These are phyloP conservation scores for Anabacerthia variegaticeps DNA, from an alignment of 2,797 vertebrate genomes.

Conservation along the genomic window DNA sequence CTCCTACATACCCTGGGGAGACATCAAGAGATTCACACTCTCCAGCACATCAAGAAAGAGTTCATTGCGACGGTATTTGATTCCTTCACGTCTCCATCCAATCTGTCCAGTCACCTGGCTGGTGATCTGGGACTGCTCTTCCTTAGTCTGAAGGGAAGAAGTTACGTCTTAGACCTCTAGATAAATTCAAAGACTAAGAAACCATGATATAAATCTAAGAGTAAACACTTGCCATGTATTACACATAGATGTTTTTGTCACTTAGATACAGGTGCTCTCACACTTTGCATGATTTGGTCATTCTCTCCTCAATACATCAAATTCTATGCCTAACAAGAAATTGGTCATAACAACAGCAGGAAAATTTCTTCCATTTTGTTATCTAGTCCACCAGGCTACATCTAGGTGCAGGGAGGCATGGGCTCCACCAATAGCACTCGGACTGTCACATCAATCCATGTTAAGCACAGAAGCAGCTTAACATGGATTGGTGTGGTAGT, in stretches of 20 bases:
- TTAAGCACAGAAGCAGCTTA: neutral
- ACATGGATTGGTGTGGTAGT: neutral
- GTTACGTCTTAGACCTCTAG: neutral
- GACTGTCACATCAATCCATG: neutral
- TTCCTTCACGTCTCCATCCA: slow-evolving; percentile 96
- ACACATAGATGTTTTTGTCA: neutral
- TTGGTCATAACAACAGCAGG: neutral
- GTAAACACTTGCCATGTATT: neutral
- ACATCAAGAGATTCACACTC: slow-evolving; percentile 98
- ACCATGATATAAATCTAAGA: neutral
- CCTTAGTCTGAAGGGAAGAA: slow-evolving; percentile 86
- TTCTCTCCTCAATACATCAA: neutral
- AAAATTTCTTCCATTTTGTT: neutral
- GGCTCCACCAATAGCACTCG: neutral
- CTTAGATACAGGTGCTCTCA: neutral
- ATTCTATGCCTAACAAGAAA: neutral
- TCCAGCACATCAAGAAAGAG: slow-evolving; percentile 97
- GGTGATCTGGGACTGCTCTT: slow-evolving; percentile 99
- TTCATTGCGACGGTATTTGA: slow-evolving; percentile 97
- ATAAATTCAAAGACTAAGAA: neutral
- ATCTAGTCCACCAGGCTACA: neutral
- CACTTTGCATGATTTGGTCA: neutral
- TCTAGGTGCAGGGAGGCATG: neutral
- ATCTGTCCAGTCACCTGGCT: slow-evolving; percentile 99
- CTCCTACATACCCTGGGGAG: slow-evolving; percentile 87